A percentile compares a stretch with the other conserved stretches of the same genome.
phyloP scores from a whole-genome alignment of 1,140 invertebrate genomes.

The Fopius arisanus region DNA sequence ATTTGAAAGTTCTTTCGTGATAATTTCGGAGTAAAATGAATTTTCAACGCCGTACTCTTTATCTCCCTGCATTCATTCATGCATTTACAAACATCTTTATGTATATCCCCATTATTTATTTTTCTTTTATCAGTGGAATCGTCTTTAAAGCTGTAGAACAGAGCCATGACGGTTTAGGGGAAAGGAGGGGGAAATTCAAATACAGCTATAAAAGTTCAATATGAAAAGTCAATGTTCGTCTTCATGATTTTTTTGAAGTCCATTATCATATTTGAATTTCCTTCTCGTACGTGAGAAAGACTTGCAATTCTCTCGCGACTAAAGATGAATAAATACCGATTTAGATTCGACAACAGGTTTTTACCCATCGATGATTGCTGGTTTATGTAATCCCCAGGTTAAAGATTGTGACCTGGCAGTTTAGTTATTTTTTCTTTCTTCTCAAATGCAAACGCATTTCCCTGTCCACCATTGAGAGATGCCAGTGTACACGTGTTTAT shows the following conservation, averaged over 20 bases:
- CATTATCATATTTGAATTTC: background rate
- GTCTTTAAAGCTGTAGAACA: background rate
- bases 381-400: conserved; percentile 22
- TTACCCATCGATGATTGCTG: conserved; percentile 2
- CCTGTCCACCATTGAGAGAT: background rate
- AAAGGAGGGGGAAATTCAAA: background rate
- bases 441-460: background rate
- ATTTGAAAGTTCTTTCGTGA: background rate
- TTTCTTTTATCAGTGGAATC: background rate
- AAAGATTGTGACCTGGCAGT: conserved; percentile 20
- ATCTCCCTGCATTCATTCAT: background rate
- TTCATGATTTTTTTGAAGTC: background rate
- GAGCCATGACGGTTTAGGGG: background rate
- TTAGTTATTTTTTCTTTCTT: background rate
- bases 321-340: background rate
- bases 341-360: conserved; percentile 23
- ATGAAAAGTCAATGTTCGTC: background rate
- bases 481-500: conserved; percentile 3
- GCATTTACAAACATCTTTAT: background rate
- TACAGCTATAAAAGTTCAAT: background rate
- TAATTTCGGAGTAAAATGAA: background rate
- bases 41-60: background rate
- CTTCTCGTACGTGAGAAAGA: background rate
- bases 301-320: background rate
- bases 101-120: background rate